Evolutionary conservation across 2,888 invertebrate genomes (phyloP).

Genomic region (Conchocele bisecta): DNA sequence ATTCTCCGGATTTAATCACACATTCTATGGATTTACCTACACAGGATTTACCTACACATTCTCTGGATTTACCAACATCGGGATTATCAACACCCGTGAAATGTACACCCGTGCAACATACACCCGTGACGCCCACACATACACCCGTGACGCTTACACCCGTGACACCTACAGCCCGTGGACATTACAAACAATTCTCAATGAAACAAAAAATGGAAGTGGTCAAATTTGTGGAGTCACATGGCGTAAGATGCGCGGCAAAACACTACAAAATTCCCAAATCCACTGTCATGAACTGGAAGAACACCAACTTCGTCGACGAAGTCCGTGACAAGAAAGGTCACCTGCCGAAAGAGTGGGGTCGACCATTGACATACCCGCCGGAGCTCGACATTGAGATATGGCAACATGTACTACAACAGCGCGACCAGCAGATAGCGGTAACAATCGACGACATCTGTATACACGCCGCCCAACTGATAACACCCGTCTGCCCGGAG

Average conservation of each 20-base stretch:
- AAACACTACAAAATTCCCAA: slow-evolving; percentile 10
- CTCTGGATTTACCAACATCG: no score
- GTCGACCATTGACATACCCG: slow-evolving; percentile 19
- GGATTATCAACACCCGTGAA: no score
- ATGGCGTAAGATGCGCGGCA: slow-evolving; percentile 2
- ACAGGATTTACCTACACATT: no score
- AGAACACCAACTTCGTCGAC: background rate
- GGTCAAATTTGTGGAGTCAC: background rate
- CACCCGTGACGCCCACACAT: no score
- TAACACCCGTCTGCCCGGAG: background rate
- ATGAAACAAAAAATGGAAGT: slow-evolving; percentile 1
- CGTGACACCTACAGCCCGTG: no score
- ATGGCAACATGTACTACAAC: background rate
- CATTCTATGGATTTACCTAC: no score
- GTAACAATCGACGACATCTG: background rate
- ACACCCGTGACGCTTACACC: no score
- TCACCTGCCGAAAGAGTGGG: background rate
- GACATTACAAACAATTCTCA: background rate
- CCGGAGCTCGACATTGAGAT: slow-evolving; percentile 10
- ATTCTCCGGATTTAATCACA: no score
- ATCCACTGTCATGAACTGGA: slow-evolving; percentile 1
- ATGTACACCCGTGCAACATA: no score
- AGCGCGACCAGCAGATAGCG: slow-evolving; percentile 8
- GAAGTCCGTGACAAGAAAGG: slow-evolving; percentile 6
- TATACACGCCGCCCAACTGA: background rate